Percentiles rank a stretch among this genome's conserved stretches.
Evolutionary conservation across 1,140 invertebrate genomes (phyloP).

Genomic region (Choristoneura fumiferana): DNA sequence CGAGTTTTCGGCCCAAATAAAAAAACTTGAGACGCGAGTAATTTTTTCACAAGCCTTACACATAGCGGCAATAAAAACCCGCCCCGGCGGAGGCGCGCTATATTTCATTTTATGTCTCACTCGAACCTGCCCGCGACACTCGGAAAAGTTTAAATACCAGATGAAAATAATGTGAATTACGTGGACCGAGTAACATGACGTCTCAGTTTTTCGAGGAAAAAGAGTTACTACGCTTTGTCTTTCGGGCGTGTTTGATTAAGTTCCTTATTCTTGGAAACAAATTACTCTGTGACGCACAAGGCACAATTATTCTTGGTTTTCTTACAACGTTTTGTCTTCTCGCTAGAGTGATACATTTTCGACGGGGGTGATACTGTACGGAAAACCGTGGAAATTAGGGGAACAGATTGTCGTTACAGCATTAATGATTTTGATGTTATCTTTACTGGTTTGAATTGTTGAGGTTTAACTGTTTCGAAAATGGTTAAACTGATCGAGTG

Average conservation of each 20-base stretch:
- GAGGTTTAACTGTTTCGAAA: no score
- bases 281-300: slow-evolving; percentile 17
- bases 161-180: slow-evolving; percentile 48
- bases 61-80: slow-evolving; percentile 60
- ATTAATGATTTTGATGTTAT: no score
- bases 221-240: slow-evolving; percentile 20
- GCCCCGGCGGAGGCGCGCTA: slow-evolving; percentile 45
- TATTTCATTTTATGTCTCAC: slow-evolving; percentile 50
- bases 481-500: no score
- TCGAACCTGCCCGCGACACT: slow-evolving; percentile 34
- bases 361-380: not conserved
- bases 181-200: slow-evolving; percentile 31
- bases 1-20: slow-evolving; percentile 39
- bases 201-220: slow-evolving; percentile 26
- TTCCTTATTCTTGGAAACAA: slow-evolving; percentile 18
- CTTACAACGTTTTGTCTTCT: slow-evolving; percentile 15
- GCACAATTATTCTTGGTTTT: slow-evolving; percentile 15
- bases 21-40: slow-evolving; percentile 61
- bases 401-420: not conserved
- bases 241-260: slow-evolving; percentile 12
- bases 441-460: no score
- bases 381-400: slow-evolving; percentile 1
- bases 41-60: slow-evolving; percentile 67
- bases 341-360: not conserved
- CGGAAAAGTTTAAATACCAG: slow-evolving; percentile 59